These are phyloP conservation scores for Prochilodus magdalenae DNA, from an alignment of 2,113 vertebrate species.

Conservation along the genomic window DNA sequence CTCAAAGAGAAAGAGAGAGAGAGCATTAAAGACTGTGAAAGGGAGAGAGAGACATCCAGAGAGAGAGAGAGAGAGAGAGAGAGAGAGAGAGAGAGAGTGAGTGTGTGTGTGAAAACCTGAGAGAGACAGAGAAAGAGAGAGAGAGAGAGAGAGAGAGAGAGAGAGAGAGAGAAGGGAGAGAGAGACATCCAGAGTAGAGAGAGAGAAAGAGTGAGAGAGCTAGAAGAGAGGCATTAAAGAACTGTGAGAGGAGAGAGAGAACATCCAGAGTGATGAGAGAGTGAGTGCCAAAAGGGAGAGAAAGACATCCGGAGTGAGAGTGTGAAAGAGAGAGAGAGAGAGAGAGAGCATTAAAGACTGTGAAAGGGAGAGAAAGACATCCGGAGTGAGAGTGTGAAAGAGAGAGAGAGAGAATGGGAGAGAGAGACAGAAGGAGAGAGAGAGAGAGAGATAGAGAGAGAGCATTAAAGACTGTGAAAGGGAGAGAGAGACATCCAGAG, in stretches of 20 bases:
- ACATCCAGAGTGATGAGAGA: too few species aligned
- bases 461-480: not conserved
- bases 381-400: conserved; percentile 8
- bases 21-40: not conserved
- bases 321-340: not conserved
- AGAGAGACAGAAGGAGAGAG: not conserved
- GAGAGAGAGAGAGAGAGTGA: not conserved
- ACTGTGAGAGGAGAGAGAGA: not conserved
- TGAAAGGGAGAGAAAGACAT: not conserved
- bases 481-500: not conserved
- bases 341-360: not conserved
- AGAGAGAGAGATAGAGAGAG: not conserved
- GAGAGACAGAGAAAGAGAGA: not conserved
- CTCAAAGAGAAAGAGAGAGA: not conserved
- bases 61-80: not conserved
- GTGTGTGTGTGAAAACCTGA: not conserved
- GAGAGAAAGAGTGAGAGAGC: not conserved
- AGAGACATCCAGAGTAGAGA: too few species aligned
- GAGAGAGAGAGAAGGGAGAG: not conserved
- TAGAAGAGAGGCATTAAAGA: not conserved
- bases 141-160: not conserved
- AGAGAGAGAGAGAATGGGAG: not conserved
- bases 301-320: too few species aligned
- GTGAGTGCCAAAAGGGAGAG: not conserved
- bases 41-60: not conserved